A percentile compares a stretch with the other conserved stretches of the same genome.
Conservation (phyloP, 2,113 vertebrate species). For the Suncus etruscus region DNA sequence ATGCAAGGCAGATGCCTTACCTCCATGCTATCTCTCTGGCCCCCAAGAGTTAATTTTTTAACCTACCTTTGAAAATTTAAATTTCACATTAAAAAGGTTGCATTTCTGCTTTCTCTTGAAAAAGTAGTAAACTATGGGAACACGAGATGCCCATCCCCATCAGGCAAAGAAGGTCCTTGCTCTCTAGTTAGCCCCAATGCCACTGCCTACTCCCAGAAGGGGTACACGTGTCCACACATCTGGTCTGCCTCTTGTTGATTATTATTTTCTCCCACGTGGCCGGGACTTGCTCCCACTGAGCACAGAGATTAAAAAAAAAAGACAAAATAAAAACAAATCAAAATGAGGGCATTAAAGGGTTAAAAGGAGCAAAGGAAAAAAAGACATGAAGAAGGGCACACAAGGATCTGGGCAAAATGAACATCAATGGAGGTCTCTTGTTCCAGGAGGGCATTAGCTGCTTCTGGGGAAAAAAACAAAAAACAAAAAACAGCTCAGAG, state of each 20-base stretch:
- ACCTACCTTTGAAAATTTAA: slow-evolving; percentile 15
- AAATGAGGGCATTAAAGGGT: background rate
- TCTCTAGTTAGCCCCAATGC: background rate
- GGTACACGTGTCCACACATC: rapidly evolving
- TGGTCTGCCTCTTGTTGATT: background rate
- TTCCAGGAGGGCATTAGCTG: background rate
- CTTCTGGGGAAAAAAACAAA: background rate
- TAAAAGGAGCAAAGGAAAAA: background rate
- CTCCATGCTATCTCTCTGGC: too few relatives aligned
- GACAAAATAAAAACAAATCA: background rate
- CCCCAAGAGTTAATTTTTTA: background rate
- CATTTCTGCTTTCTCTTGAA: slow-evolving; percentile 48
- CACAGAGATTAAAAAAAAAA: background rate
- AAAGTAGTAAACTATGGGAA: background rate
- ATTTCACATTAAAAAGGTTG: slow-evolving; percentile 51
- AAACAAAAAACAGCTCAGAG: background rate
- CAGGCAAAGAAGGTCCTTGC: background rate
- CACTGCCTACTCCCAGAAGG: background rate
- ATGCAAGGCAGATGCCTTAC: too few relatives aligned
- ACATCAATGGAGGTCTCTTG: background rate
- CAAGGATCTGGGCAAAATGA: too few relatives aligned
- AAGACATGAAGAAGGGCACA: too few relatives aligned
- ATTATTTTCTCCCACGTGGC: background rate
- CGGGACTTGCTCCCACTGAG: background rate
- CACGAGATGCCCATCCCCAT: background rate